A percentile compares a stretch with the other conserved stretches of the same genome.
These are phyloP conservation scores for Columba livia DNA, from an alignment of 2,113 vertebrate genomes.

Conservation along the genomic window DNA sequence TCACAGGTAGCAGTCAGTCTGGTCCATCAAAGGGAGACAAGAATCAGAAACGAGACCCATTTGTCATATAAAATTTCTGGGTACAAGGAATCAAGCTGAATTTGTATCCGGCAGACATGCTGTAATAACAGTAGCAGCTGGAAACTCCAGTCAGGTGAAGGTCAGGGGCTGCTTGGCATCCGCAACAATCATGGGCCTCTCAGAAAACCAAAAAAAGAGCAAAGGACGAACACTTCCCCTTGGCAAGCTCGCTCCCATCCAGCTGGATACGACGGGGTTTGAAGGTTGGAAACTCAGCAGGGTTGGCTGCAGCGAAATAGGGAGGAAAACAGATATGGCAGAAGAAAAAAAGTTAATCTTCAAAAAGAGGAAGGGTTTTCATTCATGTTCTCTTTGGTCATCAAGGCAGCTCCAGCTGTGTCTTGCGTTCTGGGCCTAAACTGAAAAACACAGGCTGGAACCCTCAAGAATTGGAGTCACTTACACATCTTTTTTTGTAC, in stretches of 20 bases:
- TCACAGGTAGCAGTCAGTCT: constrained; percentile 9
- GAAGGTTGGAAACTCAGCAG: background rate
- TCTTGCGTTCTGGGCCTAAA: background rate
- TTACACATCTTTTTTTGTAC: background rate
- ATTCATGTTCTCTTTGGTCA: background rate
- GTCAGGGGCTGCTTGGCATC: constrained; percentile 1
- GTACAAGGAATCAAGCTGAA: background rate
- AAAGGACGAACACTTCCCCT: background rate
- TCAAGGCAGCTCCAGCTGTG: constrained; percentile 23
- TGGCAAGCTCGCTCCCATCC: background rate
- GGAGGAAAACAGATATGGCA: background rate
- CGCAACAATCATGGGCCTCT: background rate
- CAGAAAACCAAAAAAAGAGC: background rate
- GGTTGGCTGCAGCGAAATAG: background rate
- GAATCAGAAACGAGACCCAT: constrained; percentile 23
- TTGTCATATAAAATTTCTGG: background rate
- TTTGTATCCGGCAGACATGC: background rate
- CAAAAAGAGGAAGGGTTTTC: background rate
- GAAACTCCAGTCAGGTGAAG: constrained; percentile 1
- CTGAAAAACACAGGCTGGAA: background rate
- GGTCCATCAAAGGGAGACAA: background rate
- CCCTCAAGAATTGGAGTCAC: background rate
- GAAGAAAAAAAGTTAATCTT: background rate
- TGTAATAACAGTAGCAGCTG: background rate
- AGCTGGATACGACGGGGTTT: background rate